Evolutionary conservation across 2,888 invertebrate species (phyloP).

Genomic region (Petrolisthes manimaculis): DNA sequence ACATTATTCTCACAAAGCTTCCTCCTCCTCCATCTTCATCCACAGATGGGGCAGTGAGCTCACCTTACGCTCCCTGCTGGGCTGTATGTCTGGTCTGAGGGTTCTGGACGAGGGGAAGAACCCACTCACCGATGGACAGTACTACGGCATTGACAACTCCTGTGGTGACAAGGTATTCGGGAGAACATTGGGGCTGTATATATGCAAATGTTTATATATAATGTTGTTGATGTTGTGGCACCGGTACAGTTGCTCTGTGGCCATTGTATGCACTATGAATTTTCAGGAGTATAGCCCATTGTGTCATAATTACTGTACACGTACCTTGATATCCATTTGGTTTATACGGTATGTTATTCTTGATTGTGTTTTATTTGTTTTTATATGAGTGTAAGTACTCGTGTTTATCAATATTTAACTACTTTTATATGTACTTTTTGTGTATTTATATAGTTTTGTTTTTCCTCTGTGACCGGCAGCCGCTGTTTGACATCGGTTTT

Average conservation of each 20-base stretch:
- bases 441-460: too few relatives aligned
- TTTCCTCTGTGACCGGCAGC: slow-evolving; percentile 70
- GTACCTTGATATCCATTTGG: too few relatives aligned
- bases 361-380: too few relatives aligned
- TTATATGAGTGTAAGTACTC: too few relatives aligned
- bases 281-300: background rate
- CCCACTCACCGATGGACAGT: slow-evolving; percentile 77
- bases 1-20: too few relatives aligned
- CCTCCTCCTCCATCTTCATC: background rate
- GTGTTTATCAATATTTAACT: too few relatives aligned
- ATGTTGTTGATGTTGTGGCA: too few relatives aligned
- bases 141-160: slow-evolving; percentile 80
- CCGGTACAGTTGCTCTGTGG: too few relatives aligned
- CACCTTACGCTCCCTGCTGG: slow-evolving; percentile 76
- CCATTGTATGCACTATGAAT: too few relatives aligned
- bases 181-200: background rate
- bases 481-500: slow-evolving; percentile 80
- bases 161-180: slow-evolving; percentile 78
- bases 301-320: background rate
- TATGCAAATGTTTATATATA: background rate
- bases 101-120: slow-evolving; percentile 78
- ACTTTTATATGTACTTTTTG: too few relatives aligned
- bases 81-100: slow-evolving; percentile 85
- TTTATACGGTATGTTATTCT: too few relatives aligned
- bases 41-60: slow-evolving; percentile 68